Percentiles rank a stretch among this genome's conserved stretches.
Evolutionary conservation across 2,113 vertebrate species (phyloP).

Genomic region (Pelmatolapia mariae): DNA sequence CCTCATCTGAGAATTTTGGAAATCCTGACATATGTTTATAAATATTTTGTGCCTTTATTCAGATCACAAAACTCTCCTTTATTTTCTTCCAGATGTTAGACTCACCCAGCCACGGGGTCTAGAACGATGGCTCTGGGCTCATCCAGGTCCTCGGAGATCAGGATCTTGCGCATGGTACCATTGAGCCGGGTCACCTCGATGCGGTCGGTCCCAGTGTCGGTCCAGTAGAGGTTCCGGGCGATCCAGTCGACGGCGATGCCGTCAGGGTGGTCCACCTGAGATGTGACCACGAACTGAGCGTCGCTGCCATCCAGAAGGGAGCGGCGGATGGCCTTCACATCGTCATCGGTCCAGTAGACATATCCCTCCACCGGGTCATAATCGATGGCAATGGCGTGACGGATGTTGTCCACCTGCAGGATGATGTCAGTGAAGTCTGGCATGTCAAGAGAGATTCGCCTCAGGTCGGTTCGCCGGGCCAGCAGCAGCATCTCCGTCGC

Average conservation of each 20-base stretch:
- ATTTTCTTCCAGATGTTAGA: neutral
- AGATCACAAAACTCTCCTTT: neutral
- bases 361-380: conserved; percentile 92
- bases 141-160: conserved; percentile 93
- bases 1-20: neutral
- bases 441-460: conserved; percentile 91
- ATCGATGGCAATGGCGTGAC: conserved; percentile 96
- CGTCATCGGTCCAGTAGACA: conserved; percentile 96
- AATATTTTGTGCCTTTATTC: neutral
- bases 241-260: conserved; percentile 97
- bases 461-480: conserved; percentile 87
- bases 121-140: conserved; percentile 94
- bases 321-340: conserved; percentile 89
- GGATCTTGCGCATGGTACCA: conserved; percentile 94
- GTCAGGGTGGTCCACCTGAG: conserved; percentile 91
- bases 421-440: conserved; percentile 94
- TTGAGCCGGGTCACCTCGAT: conserved; percentile 95
- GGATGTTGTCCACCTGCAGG: conserved; percentile 88
- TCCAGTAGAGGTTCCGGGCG: conserved; percentile 96
- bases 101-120: conserved; percentile 89
- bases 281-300: conserved; percentile 86
- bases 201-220: conserved; percentile 93
- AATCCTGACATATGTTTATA: neutral
- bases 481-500: conserved; percentile 87
- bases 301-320: conserved; percentile 83